Evolutionary conservation across 2,888 invertebrate genomes (phyloP).

Genomic region (Calameuta idolon): DNA sequence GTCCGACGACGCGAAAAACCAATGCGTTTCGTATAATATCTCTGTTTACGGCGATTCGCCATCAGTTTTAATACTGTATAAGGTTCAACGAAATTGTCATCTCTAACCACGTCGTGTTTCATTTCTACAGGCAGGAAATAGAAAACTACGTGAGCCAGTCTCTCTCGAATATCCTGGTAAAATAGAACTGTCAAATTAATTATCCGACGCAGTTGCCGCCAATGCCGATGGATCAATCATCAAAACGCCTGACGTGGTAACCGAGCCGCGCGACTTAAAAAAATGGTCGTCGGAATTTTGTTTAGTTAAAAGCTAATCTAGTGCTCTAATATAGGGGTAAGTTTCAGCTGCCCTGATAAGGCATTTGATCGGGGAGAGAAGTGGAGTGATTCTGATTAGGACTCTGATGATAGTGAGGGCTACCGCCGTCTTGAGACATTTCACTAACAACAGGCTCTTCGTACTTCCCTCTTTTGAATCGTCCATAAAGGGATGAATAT

Average conservation of each 20-base stretch:
- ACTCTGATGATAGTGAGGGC: slow-evolving; percentile 60
- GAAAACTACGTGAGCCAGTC: neutral
- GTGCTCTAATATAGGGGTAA: slow-evolving; percentile 63
- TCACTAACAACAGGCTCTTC: slow-evolving; percentile 69
- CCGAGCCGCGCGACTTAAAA: neutral
- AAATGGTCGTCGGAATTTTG: neutral
- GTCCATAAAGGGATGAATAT: slow-evolving; percentile 89
- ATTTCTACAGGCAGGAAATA: neutral
- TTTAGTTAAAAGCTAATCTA: slow-evolving; percentile 19
- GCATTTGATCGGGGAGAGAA: slow-evolving; percentile 65
- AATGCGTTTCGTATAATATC: slow-evolving; percentile 28
- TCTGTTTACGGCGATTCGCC: slow-evolving; percentile 37
- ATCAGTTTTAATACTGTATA: slow-evolving; percentile 58
- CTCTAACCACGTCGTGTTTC: neutral
- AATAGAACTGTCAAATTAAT: neutral
- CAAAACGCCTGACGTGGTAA: neutral
- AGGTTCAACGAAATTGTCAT: neutral
- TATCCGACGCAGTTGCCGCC: neutral
- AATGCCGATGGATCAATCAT: neutral
- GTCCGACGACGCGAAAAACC: slow-evolving; percentile 5
- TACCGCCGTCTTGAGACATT: slow-evolving; percentile 65
- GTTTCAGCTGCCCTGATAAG: slow-evolving; percentile 67
- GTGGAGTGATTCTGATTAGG: slow-evolving; percentile 65
- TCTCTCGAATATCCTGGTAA: neutral
- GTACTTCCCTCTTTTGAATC: slow-evolving; percentile 89